Conservation (phyloP, 2,888 invertebrate genomes). For the Agrotis segetum region DNA sequence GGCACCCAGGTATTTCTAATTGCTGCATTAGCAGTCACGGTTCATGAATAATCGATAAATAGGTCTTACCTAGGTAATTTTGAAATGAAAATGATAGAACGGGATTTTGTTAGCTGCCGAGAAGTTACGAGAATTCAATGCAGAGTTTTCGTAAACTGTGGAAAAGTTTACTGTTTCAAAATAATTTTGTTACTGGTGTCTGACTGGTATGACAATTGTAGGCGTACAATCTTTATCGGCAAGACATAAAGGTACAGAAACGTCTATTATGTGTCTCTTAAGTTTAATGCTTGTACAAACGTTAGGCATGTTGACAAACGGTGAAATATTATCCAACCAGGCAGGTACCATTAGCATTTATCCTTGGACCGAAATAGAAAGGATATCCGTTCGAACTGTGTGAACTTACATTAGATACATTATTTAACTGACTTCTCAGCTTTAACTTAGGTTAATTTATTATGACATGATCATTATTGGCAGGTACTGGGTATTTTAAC, state of each 20-base stretch:
- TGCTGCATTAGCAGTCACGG: background rate
- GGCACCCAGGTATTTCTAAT: background rate
- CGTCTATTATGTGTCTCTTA: slow-evolving; percentile 55
- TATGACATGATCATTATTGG: slow-evolving; percentile 24
- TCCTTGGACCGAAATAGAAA: slow-evolving; percentile 88
- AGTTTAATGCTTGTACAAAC: slow-evolving; percentile 65
- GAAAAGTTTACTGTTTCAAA: slow-evolving; percentile 10
- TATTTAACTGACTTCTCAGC: slow-evolving; percentile 31
- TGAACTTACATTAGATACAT: slow-evolving; percentile 66
- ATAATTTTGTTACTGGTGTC: slow-evolving; percentile 6
- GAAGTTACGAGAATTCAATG: background rate
- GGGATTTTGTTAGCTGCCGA: background rate
- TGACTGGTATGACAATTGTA: slow-evolving; percentile 40
- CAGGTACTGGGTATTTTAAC: background rate
- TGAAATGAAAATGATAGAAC: background rate
- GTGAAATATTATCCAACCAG: slow-evolving; percentile 77
- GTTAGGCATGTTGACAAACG: slow-evolving; percentile 75
- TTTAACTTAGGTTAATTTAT: slow-evolving; percentile 4
- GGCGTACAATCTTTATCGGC: slow-evolving; percentile 39
- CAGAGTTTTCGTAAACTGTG: background rate
- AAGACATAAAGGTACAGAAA: slow-evolving; percentile 49
- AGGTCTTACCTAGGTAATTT: background rate
- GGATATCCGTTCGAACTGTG: slow-evolving; percentile 88
- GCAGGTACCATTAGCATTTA: slow-evolving; percentile 82
- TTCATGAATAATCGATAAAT: background rate